Percentiles rank a stretch among this genome's conserved stretches.
These are phyloP conservation scores for Saguinus midas DNA, from an alignment of 2,113 vertebrate genomes.

Conservation along the genomic window DNA sequence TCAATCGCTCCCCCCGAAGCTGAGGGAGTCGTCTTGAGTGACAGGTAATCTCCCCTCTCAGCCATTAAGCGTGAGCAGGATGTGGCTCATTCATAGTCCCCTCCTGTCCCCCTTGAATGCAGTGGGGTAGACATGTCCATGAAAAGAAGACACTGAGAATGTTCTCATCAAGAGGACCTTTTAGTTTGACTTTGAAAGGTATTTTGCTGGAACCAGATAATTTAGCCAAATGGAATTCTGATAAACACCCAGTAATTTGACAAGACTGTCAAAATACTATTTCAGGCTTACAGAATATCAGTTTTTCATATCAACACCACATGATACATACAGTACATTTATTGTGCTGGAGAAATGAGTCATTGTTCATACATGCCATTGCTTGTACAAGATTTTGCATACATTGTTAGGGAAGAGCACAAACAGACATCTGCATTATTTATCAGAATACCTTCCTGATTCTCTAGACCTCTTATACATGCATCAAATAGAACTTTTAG, in stretches of 20 bases:
- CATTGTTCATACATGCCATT: neutral
- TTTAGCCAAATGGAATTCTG: neutral
- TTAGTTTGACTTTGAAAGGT: neutral
- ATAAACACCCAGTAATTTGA: neutral
- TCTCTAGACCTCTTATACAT: neutral
- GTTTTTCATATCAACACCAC: neutral
- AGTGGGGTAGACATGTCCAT: neutral
- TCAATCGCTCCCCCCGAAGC: conserved; percentile 96
- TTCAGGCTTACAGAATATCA: neutral
- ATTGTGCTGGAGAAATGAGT: conserved; percentile 9
- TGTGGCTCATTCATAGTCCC: neutral
- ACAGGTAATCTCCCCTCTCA: conserved; percentile 82
- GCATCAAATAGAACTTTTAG: neutral
- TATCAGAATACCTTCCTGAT: neutral
- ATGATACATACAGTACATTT: neutral
- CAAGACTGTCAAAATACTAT: neutral
- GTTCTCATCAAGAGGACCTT: neutral
- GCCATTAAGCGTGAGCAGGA: neutral
- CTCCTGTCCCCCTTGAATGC: neutral
- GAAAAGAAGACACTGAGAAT: neutral
- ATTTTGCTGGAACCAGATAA: neutral
- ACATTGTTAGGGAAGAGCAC: neutral
- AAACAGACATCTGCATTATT: neutral
- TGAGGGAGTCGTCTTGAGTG: conserved; percentile 93
- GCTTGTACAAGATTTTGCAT: neutral